phyloP scores from a whole-genome alignment of 2,113 vertebrate species.

The Bostrychus sinensis region DNA sequence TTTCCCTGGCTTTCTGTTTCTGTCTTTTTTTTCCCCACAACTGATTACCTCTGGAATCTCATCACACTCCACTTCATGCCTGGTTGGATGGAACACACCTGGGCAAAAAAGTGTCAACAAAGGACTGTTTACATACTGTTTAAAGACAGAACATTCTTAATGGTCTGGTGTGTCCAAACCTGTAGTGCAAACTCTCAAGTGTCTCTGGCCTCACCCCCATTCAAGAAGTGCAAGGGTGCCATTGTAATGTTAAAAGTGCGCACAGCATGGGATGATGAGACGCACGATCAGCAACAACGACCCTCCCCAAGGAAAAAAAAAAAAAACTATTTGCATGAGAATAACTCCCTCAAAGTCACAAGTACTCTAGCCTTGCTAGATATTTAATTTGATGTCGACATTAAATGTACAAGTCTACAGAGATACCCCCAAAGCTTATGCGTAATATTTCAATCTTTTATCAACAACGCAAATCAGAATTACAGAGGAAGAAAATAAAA shows the following conservation, averaged over 20 bases:
- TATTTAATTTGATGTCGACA: constrained; percentile 29
- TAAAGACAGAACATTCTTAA: too few relatives aligned
- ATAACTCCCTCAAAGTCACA: constrained; percentile 66
- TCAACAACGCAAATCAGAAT: not conserved
- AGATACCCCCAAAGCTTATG: not conserved
- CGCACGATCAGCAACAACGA: constrained; percentile 66
- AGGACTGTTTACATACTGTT: not conserved
- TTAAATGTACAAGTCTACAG: constrained; percentile 19
- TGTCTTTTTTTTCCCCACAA: not conserved
- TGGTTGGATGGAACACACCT: not conserved
- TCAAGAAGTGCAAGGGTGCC: constrained; percentile 9
- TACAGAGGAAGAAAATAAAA: not conserved
- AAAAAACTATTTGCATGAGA: constrained; percentile 74
- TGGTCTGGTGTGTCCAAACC: not conserved
- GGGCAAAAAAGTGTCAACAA: not conserved
- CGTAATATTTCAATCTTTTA: not conserved
- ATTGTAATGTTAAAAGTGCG: constrained; percentile 74
- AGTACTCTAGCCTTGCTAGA: constrained; percentile 49
- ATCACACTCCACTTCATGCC: constrained; percentile 36
- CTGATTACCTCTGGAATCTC: constrained; percentile 20
- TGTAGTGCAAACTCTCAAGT: not conserved
- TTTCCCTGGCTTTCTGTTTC: constrained; percentile 1
- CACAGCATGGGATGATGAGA: constrained; percentile 74
- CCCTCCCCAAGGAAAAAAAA: constrained; percentile 41
- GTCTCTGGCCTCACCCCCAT: constrained; percentile 4